Evolutionary conservation across 2,797 vertebrate genomes (phyloP).

Genomic region (Monodelphis domestica): DNA sequence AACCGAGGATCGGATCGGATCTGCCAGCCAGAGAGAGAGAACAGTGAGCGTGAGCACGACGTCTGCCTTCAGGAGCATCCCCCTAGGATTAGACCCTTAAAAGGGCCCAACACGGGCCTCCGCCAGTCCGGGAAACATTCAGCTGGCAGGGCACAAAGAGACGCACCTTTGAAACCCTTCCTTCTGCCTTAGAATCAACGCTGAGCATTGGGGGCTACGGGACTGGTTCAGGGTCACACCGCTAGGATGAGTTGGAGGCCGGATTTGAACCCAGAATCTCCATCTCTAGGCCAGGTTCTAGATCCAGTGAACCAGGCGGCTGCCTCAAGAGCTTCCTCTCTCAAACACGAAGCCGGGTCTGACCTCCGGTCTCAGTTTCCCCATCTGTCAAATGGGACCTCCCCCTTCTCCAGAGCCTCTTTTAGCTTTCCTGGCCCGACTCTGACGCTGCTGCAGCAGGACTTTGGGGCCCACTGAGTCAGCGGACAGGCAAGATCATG

Average conservation of each 20-base stretch:
- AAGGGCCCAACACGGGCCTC: background rate
- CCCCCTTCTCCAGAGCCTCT: background rate
- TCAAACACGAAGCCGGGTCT: background rate
- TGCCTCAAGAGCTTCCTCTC: too few relatives aligned
- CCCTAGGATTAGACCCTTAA: background rate
- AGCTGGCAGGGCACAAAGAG: background rate
- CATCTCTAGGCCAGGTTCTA: too few relatives aligned
- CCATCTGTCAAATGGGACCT: background rate
- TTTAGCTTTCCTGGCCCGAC: background rate
- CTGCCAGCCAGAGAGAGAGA: background rate
- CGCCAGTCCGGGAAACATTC: background rate
- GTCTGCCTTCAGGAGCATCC: too few relatives aligned
- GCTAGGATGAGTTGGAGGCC: too few relatives aligned
- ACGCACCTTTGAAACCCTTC: too few relatives aligned
- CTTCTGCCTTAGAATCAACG: too few relatives aligned
- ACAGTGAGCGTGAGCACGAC: too few relatives aligned
- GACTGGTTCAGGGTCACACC: too few relatives aligned
- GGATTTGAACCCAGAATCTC: too few relatives aligned
- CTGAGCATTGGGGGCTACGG: too few relatives aligned
- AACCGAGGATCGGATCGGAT: background rate
- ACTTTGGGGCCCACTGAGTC: background rate
- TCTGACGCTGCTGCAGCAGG: background rate
- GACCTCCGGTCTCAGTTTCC: background rate
- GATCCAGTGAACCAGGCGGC: too few relatives aligned
- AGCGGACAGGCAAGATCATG: too few relatives aligned